Evolutionary conservation across 2,113 vertebrate genomes (phyloP).

Genomic region (Stegostoma tigrinum): DNA sequence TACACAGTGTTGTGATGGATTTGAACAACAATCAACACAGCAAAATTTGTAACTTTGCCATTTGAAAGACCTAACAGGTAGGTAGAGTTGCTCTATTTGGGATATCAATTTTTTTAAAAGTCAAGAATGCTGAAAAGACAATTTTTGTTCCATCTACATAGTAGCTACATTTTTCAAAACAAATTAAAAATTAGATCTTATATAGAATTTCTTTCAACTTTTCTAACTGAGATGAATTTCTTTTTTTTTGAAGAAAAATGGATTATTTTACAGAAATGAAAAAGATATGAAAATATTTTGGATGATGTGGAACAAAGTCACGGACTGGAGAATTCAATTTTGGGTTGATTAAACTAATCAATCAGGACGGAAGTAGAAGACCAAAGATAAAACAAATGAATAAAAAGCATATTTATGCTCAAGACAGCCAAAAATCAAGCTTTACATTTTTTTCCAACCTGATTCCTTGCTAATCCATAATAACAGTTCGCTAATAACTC

Average conservation of each 20-base stretch:
- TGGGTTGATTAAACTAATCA: not conserved
- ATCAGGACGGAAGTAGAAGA: not conserved
- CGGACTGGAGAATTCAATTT: not conserved
- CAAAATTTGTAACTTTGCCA: not conserved
- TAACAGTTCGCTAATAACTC: not conserved
- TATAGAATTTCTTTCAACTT: not conserved
- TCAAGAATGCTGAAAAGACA: not conserved
- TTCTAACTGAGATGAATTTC: not conserved
- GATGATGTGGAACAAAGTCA: not conserved
- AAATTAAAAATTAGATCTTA: not conserved
- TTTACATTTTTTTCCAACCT: not conserved
- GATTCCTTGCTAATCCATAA: not conserved
- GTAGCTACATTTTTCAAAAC: conserved; percentile 2
- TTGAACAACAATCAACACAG: not conserved
- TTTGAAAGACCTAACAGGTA: not conserved
- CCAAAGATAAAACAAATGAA: not conserved
- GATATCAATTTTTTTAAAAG: not conserved
- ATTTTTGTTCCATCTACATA: not conserved
- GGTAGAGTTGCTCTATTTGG: not conserved
- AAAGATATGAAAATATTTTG: not conserved
- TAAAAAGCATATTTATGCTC: not conserved
- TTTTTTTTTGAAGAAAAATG: not conserved
- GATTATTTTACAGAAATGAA: not conserved
- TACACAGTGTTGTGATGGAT: not conserved
- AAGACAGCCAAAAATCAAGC: not conserved